phyloP scores from a whole-genome alignment of 1,140 invertebrate species.

The Drosophila nikananu region DNA sequence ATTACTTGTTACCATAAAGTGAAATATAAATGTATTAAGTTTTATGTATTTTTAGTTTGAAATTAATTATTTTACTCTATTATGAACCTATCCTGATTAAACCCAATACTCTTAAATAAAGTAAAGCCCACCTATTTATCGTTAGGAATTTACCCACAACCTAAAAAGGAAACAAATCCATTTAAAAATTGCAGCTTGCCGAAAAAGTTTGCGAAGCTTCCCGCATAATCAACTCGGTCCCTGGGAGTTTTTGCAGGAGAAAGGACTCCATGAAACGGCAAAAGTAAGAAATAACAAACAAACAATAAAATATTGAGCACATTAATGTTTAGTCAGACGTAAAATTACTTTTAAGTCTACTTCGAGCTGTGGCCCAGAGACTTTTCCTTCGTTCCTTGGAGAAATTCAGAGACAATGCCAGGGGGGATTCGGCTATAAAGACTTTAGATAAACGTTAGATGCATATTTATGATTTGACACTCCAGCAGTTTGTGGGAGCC shows the following conservation, averaged over 20 bases:
- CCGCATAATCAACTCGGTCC: conserved; percentile 70
- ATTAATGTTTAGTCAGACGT: conserved; percentile 86
- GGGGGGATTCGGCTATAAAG: conserved; percentile 60
- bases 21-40: background rate
- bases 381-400: conserved; percentile 5
- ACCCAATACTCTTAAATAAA: background rate
- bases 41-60: too few species aligned
- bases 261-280: conserved; percentile 56
- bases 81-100: background rate
- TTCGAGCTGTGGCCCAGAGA: conserved; percentile 35
- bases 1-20: background rate
- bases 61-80: background rate
- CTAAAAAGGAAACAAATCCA: conserved; percentile 8
- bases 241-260: conserved; percentile 30
- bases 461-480: conserved; percentile 82
- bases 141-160: conserved; percentile 5
- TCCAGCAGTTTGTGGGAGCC: conserved; percentile 29
- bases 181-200: conserved; percentile 48
- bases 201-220: conserved; percentile 52
- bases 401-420: conserved; percentile 44
- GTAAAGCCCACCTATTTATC: conserved; percentile 32
- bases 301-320: conserved; percentile 85
- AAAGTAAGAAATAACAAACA: conserved; percentile 72
- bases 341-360: conserved; percentile 85
- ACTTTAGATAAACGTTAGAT: conserved; percentile 82